A percentile compares a stretch with the other conserved stretches of the same genome.
Conservation (phyloP, 1,140 invertebrate genomes). For the Stegodyphus mimosarum region DNA sequence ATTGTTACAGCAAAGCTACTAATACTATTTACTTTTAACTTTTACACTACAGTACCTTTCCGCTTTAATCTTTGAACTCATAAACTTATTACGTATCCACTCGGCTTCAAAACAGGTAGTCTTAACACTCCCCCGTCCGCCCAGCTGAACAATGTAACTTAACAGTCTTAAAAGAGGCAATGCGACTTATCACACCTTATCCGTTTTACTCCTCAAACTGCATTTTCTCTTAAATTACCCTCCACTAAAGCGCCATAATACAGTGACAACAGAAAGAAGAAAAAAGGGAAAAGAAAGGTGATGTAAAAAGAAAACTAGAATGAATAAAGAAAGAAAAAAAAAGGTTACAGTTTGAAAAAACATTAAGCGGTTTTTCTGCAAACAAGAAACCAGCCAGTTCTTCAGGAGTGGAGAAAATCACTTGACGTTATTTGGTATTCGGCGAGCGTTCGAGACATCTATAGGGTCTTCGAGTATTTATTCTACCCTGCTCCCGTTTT, state of each 20-base stretch:
- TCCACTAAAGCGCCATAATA: conserved; percentile 9
- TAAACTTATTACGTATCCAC: too few relatives aligned
- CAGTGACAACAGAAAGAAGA: conserved; percentile 11
- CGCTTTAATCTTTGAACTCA: too few relatives aligned
- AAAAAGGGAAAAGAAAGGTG: not conserved
- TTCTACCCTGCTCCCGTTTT: conserved; percentile 57
- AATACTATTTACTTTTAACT: too few relatives aligned
- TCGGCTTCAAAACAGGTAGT: not conserved
- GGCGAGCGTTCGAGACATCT: conserved; percentile 50
- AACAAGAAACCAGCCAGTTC: conserved; percentile 49
- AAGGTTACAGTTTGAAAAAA: conserved; percentile 61
- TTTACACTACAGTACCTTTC: too few relatives aligned
- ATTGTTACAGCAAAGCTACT: too few relatives aligned
- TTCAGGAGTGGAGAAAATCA: conserved; percentile 54
- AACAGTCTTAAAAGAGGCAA: not conserved
- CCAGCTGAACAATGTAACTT: too few relatives aligned
- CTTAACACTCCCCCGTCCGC: not conserved
- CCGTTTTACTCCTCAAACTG: conserved; percentile 21
- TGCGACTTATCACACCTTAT: conserved; percentile 35
- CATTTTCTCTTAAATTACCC: conserved; percentile 46
- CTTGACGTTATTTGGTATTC: conserved; percentile 61
- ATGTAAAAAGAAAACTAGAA: conserved; percentile 7
- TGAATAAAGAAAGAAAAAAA: conserved; percentile 2
- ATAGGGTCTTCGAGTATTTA: conserved; percentile 59
- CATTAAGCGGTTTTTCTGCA: conserved; percentile 61